Percentiles rank a stretch among this genome's conserved stretches.
Evolutionary conservation across 2,113 vertebrate genomes (phyloP).

Genomic region (Marmota flaviventris): DNA sequence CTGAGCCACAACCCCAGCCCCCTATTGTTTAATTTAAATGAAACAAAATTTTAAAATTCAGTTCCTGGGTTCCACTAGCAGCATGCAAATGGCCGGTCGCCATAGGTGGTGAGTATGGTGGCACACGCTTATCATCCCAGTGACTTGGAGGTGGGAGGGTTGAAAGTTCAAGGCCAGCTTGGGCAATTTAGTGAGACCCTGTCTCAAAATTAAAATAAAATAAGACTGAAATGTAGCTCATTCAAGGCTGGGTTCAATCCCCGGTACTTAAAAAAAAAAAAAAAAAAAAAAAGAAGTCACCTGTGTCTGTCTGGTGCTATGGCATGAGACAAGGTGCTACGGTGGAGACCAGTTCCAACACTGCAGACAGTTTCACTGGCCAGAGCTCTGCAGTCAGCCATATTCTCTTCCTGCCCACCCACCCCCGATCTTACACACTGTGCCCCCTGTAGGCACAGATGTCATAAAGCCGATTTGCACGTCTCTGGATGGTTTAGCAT

Average conservation of each 20-base stretch:
- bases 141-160: not conserved
- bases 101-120: no score
- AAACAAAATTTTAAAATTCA: not conserved
- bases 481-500: not conserved
- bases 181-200: not conserved
- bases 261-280: not conserved
- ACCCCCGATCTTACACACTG: no score
- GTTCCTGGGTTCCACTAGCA: not conserved
- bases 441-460: not conserved
- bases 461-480: not conserved
- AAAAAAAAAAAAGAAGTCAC: not conserved
- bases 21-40: not conserved
- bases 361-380: not conserved
- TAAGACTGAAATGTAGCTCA: not conserved
- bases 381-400: not conserved
- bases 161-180: not conserved
- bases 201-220: not conserved
- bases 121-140: not conserved
- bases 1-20: no score
- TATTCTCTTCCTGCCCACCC: not conserved
- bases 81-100: not conserved
- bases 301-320: rapidly evolving
- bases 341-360: not conserved
- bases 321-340: not conserved
- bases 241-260: not conserved